Evolutionary conservation across 2,888 invertebrate genomes (phyloP).

Genomic region (Pogonocherus hispidulus): DNA sequence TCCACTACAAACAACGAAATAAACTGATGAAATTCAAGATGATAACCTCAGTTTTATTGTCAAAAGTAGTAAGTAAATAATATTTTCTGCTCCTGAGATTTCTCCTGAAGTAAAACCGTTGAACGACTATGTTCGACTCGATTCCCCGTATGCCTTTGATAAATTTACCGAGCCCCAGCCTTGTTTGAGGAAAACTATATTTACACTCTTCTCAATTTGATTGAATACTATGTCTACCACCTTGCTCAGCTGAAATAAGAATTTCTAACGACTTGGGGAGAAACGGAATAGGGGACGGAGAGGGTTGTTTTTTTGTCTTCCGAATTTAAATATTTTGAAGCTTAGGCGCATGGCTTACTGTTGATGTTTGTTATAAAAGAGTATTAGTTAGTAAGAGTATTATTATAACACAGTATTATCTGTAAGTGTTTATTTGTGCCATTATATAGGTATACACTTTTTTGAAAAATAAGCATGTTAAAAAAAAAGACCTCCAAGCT

Average conservation of each 20-base stretch:
- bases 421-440: too few relatives aligned
- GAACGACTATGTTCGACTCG: not conserved
- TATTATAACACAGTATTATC: too few relatives aligned
- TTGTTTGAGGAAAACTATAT: conserved; percentile 48
- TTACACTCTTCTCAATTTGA: conserved; percentile 43
- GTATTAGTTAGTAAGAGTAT: too few relatives aligned
- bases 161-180: conserved; percentile 39
- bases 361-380: too few relatives aligned
- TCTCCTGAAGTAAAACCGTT: not conserved
- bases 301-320: not conserved
- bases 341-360: not conserved
- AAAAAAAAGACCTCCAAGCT: too few relatives aligned
- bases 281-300: not conserved
- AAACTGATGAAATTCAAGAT: too few relatives aligned
- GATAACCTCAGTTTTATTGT: too few relatives aligned
- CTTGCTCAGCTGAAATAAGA: conserved; percentile 33
- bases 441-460: too few relatives aligned
- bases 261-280: conserved; percentile 30
- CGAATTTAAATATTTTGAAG: not conserved
- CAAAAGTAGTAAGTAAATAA: too few relatives aligned
- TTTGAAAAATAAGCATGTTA: too few relatives aligned
- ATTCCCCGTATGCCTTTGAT: conserved; percentile 40
- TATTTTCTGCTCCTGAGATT: not conserved
- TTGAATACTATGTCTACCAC: conserved; percentile 38
- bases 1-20: too few relatives aligned